Conservation (phyloP, 2,888 invertebrate genomes). For the Pterostichus madidus region DNA sequence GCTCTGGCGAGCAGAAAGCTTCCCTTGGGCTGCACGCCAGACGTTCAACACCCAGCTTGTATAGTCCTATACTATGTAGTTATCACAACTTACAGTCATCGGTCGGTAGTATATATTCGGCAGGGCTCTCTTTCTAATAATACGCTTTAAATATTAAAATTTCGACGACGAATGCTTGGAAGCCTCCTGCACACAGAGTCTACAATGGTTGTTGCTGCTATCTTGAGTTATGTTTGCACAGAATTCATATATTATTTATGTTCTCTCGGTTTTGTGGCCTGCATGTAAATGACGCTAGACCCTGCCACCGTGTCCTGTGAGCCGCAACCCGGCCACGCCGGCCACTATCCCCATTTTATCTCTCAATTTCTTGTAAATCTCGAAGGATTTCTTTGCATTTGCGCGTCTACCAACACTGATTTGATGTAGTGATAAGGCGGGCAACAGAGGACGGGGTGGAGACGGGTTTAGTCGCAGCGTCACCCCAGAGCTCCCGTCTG, state of each 20-base stretch:
- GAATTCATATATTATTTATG: conserved; percentile 68
- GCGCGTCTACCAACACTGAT: conserved; percentile 55
- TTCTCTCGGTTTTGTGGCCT: conserved; percentile 67
- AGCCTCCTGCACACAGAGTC: neutral
- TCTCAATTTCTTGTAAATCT: conserved; percentile 66
- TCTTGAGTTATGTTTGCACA: conserved; percentile 66
- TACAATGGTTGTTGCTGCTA: conserved; percentile 49
- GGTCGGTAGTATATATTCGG: neutral
- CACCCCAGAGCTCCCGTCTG: conserved; percentile 8
- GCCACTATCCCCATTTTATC: conserved; percentile 60
- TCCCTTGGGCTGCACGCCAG: conserved; percentile 72
- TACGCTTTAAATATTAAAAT: conserved; percentile 58
- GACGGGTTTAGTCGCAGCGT: conserved; percentile 3
- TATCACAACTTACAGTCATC: neutral
- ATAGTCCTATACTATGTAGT: no score
- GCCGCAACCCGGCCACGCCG: conserved; percentile 2
- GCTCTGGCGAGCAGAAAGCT: conserved; percentile 72
- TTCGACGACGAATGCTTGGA: neutral
- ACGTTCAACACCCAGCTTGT: conserved; percentile 26
- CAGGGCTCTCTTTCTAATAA: conserved; percentile 30
- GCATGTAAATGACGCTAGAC: conserved; percentile 66
- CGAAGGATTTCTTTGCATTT: conserved; percentile 63
- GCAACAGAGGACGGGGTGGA: neutral
- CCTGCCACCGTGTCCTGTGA: conserved; percentile 49
- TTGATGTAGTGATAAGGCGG: conserved; percentile 62